Evolutionary conservation across 2,888 invertebrate genomes (phyloP), one percentile per base, ranked within the genome.

Genomic region (Cryptus armator): DNA sequence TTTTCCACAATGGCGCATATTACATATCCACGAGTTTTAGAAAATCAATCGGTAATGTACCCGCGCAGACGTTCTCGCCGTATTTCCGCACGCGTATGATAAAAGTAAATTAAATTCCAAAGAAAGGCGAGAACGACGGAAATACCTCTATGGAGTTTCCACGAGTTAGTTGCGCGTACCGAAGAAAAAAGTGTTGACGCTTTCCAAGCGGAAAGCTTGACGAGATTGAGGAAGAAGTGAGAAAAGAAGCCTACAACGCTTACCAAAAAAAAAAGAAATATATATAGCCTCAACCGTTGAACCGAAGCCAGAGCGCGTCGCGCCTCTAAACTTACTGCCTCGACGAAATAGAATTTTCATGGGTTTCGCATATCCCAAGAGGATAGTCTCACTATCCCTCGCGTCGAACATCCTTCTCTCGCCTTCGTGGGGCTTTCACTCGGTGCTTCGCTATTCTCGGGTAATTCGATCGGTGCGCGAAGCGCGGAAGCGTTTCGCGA

Each of bases 81-180:
- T 83, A 78, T 68, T 62, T n/a, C 16, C 43, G 43, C 59, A 66
- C 67, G 59, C 37, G 72, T 79, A 66, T 79, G 84, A 81, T 72
- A 80, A 77, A 77, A 68, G 59, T 72, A 84, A 84, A 81, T 81
- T 48, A 77, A 84, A 84, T 84, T 84, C 81, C 84, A 10, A 19
- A 51, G 77, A 7, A 32, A 81, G 59, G 71, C 62, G 46, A 14
- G 14, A 43, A 12, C 14, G 14, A 51, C 9, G 56, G 67, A 67
- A 56, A 75, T 56, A 68, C 16, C 37, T n/a, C 9, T 29, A 9
- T 9, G 37, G 79, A 32, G 32, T 66, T 75, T 48, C 29, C 24
- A 32, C 56, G 83, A 53, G 64, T 75, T 46, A 64, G 79, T 64
- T 71, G 19, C 70, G 75, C 70, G 46, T 44, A 24, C 46, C 43